Evolutionary conservation across 2,888 invertebrate genomes (phyloP), one percentile per base, ranked within the genome.

Genomic region (Belgica antarctica): DNA sequence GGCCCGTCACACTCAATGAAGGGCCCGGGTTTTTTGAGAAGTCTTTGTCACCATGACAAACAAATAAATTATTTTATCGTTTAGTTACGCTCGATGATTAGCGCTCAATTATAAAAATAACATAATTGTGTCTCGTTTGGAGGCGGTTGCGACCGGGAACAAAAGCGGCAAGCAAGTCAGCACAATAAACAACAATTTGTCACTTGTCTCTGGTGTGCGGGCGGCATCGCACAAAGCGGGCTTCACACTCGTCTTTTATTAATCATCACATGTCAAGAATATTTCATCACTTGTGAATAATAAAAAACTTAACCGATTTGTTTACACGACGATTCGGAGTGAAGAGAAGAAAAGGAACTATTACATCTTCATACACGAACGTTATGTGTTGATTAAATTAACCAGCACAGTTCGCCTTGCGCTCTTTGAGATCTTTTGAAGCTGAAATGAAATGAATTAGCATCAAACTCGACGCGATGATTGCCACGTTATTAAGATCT

Each of bases 191-290:
- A 31, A 59, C 59, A 59, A 25, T 59, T 24, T 59, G 59, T 59
- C 25, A 25, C 12, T 24, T 24, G 28, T 25, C n/a, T 59, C 10
- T 59, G 46, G 7, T 7, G 46, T 46, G 46, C 46, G 46, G 7
- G 46, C 12, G 46, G 3, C 46, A 15, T 46, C 5, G n/a, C 17
- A 7, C 7, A n/a, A 3, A 46, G 17, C 17, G 5, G 46, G 46
- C 4, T 46, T 46, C 17, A 15, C 15, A 7, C 8, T 46, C 15
- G 12, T 15, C 4, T 63, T 63, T 63, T 36, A 63, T 63, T 63
- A 63, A 63, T 63, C 63, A 63, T 63, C 63, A n/a, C 46, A 36
- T 63, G 63, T 63, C 63, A 63, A 25, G 31, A 63, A 41, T 63
- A 63, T 63, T 63, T 63, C 63, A 63, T 63, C 63, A 63, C 63